Conservation (phyloP, 2,888 invertebrate species). For the Drosophila differens region DNA sequence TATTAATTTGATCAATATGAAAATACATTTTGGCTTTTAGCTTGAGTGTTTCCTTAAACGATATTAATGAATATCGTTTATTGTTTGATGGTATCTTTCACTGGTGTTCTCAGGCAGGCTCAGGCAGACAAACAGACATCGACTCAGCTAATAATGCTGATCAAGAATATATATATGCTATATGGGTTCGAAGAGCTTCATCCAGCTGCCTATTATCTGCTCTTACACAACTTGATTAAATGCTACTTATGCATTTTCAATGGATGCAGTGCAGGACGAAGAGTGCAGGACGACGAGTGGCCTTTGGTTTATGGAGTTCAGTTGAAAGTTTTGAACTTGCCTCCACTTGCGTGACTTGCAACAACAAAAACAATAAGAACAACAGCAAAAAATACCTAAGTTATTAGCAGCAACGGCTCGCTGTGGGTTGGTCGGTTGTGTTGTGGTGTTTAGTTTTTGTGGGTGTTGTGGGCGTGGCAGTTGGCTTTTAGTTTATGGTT, state of each 20-base stretch:
- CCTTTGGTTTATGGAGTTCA: slow-evolving; percentile 17
- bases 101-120: too few relatives aligned
- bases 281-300: slow-evolving; percentile 39
- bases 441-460: slow-evolving; percentile 36
- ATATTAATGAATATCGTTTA: background rate
- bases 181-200: background rate
- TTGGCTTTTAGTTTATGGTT: slow-evolving; percentile 58
- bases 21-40: background rate
- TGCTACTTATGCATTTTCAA: background rate
- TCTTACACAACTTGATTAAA: background rate
- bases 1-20: background rate
- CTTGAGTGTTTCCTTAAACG: background rate
- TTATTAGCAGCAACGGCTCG: slow-evolving; percentile 69
- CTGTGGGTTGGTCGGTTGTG: slow-evolving; percentile 16
- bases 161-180: background rate
- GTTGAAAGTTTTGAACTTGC: slow-evolving; percentile 64
- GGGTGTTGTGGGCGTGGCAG: slow-evolving; percentile 20
- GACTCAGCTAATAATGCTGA: background rate
- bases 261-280: slow-evolving; percentile 14
- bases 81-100: too few relatives aligned
- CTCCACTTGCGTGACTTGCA: slow-evolving; percentile 40
- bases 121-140: too few relatives aligned
- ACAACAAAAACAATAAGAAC: slow-evolving; percentile 1
- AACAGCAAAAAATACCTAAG: slow-evolving; percentile 60
- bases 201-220: background rate